phyloP scores from a whole-genome alignment of 2,797 vertebrate genomes.

The Poeciliopsis infans region DNA sequence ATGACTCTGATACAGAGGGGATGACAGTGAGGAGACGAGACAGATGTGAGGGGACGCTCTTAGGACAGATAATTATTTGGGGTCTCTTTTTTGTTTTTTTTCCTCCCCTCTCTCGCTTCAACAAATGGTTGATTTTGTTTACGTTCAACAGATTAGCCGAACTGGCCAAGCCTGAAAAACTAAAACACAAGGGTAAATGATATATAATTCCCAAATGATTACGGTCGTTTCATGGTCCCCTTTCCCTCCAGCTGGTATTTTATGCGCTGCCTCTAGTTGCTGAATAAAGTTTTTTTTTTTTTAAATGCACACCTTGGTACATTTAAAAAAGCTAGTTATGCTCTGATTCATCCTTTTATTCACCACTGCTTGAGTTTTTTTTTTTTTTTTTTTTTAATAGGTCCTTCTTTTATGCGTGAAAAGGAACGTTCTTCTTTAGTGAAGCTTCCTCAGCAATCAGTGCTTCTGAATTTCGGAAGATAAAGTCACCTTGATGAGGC shows the following conservation, averaged over 20 bases:
- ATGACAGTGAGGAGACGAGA: slow-evolving; percentile 22
- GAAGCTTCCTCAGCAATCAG: not conserved
- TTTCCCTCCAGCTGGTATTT: slow-evolving; percentile 17
- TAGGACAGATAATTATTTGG: slow-evolving; percentile 9
- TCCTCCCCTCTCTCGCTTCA: not conserved
- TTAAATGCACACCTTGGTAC: slow-evolving; percentile 4
- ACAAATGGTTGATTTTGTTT: slow-evolving; percentile 32
- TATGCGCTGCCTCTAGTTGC: slow-evolving; percentile 9
- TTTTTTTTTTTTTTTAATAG: too few relatives aligned
- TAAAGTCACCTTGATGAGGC: not conserved
- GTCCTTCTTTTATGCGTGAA: not conserved
- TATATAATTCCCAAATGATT: slow-evolving; percentile 23
- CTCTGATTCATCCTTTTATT: slow-evolving; percentile 20
- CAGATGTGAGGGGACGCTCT: slow-evolving; percentile 30
- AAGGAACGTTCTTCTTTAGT: not conserved
- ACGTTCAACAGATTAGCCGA: slow-evolving; percentile 10
- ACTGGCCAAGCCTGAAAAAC: slow-evolving; percentile 16
- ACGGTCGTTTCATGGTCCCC: slow-evolving; percentile 5
- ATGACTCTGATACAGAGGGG: slow-evolving; percentile 44
- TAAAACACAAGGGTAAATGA: slow-evolving; percentile 18
- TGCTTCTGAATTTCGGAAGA: not conserved
- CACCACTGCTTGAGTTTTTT: not conserved
- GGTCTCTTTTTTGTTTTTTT: not conserved
- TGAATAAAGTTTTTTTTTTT: slow-evolving; percentile 9
- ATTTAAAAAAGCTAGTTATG: slow-evolving; percentile 21